Conservation (phyloP, 2,113 vertebrate genomes). For the Orientallactaga bullata region DNA sequence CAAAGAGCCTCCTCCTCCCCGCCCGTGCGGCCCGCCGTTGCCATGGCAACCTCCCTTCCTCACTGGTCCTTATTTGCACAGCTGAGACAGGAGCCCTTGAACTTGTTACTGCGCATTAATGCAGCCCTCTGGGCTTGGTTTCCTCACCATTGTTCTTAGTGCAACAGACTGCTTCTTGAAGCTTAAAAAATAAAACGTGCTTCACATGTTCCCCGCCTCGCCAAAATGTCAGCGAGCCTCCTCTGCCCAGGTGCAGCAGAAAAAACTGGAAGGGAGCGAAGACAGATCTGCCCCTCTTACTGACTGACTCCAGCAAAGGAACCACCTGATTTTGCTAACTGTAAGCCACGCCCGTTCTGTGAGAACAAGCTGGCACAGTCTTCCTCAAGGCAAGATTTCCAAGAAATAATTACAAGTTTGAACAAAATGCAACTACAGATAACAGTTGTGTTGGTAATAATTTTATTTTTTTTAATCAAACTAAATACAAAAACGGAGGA, state of each 20-base stretch:
- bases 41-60: slow-evolving; percentile 67
- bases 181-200: not conserved
- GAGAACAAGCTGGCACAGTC: not conserved
- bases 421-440: slow-evolving; percentile 36
- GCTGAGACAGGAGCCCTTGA: slow-evolving; percentile 45
- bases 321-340: not conserved
- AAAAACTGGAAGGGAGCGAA: not conserved
- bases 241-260: not conserved
- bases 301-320: not conserved
- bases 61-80: not conserved
- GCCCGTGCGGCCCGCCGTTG: not conserved
- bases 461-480: not conserved
- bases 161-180: slow-evolving; percentile 39
- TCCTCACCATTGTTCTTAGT: slow-evolving; percentile 18
- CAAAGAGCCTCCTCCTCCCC: not conserved
- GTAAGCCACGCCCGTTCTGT: not conserved
- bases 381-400: slow-evolving; percentile 7
- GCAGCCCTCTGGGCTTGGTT: not conserved
- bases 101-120: slow-evolving; percentile 68
- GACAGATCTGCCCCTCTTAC: not conserved
- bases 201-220: too few species aligned
- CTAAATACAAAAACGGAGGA: not conserved
- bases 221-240: not conserved
- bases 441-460: not conserved
- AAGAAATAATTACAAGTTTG: slow-evolving; percentile 31